These are phyloP conservation scores for Ptychoptera contaminata DNA, from an alignment of 2,888 invertebrate genomes.

Conservation along the genomic window DNA sequence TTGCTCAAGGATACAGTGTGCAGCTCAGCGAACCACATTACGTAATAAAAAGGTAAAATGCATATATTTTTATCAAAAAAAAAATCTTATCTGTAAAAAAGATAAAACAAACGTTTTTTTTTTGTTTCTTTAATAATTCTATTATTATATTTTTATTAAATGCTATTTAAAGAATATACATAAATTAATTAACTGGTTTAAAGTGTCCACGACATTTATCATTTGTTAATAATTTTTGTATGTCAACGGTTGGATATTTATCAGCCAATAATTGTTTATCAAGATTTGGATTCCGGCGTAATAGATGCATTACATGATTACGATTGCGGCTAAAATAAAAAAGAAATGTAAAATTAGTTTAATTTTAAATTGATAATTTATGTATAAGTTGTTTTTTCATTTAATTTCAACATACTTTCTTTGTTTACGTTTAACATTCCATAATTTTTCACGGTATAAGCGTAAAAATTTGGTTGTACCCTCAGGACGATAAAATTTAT, in stretches of 20 bases:
- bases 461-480: slow-evolving; percentile 44
- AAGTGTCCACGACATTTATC: slow-evolving; percentile 47
- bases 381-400: neutral
- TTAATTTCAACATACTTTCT: slow-evolving; percentile 31
- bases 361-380: neutral
- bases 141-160: too few species aligned
- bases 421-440: slow-evolving; percentile 38
- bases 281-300: slow-evolving; percentile 62
- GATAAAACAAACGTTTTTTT: too few species aligned
- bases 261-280: slow-evolving; percentile 51
- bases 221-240: slow-evolving; percentile 43
- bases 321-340: slow-evolving; percentile 36
- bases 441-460: slow-evolving; percentile 48
- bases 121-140: too few species aligned
- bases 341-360: slow-evolving; percentile 7
- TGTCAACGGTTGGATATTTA: slow-evolving; percentile 60
- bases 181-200: slow-evolving; percentile 29
- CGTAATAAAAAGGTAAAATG: too few species aligned
- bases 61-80: too few species aligned
- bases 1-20: too few species aligned
- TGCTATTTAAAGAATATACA: neutral
- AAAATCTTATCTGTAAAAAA: too few species aligned
- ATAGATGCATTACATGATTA: slow-evolving; percentile 49
- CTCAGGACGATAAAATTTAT: slow-evolving; percentile 36
- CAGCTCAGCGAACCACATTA: too few species aligned